A percentile compares a stretch with the other conserved stretches of the same genome.
Evolutionary conservation across 2,888 invertebrate species (phyloP).

Genomic region (Sarcophaga rosellei): DNA sequence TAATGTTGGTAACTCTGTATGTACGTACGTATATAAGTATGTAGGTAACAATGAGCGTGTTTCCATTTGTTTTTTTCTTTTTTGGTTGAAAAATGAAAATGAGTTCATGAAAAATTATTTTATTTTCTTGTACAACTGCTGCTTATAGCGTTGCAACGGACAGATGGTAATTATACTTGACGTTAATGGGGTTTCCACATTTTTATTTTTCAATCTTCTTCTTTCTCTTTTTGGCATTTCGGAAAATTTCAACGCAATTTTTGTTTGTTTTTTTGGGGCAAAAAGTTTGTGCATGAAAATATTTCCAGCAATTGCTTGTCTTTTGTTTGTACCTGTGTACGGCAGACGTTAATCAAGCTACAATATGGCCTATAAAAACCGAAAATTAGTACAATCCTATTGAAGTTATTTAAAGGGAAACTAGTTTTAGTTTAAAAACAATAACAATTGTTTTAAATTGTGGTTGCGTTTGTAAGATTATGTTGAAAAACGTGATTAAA

Average conservation of each 20-base stretch:
- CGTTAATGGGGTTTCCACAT: constrained; percentile 53
- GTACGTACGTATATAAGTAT: too few relatives aligned
- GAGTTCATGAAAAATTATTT: constrained; percentile 71
- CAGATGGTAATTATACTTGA: constrained; percentile 72
- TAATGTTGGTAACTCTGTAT: neutral
- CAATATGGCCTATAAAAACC: constrained; percentile 31
- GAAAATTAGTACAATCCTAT: neutral
- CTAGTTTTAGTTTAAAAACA: neutral
- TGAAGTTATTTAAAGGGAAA: neutral
- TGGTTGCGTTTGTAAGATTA: neutral
- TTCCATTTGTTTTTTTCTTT: neutral
- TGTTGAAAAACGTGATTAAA: too few relatives aligned
- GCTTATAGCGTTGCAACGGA: constrained; percentile 58
- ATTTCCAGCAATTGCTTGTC: neutral
- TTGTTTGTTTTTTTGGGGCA: neutral
- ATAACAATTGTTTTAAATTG: neutral
- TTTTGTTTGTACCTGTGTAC: neutral
- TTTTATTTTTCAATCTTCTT: neutral
- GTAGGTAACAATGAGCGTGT: too few relatives aligned
- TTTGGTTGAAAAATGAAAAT: constrained; percentile 65
- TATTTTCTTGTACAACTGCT: constrained; percentile 41
- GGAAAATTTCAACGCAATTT: neutral
- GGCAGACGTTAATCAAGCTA: constrained; percentile 39
- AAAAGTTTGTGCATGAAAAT: constrained; percentile 51
- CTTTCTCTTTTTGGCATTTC: neutral